phyloP scores from a whole-genome alignment of 2,797 vertebrate species.

The Tokudaia muenninki region DNA sequence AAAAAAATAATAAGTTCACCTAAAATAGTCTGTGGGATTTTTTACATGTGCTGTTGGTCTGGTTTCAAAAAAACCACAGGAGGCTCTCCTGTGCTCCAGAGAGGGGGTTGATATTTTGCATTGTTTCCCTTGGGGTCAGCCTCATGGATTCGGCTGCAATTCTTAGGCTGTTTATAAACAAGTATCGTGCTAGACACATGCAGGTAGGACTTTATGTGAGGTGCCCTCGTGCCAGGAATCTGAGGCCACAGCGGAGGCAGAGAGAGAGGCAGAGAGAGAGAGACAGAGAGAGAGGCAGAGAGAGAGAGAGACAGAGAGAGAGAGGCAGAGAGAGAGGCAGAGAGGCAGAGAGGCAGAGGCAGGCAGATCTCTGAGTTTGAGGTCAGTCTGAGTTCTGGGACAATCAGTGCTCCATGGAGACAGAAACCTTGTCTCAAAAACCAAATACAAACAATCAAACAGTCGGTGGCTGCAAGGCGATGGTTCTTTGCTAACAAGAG shows the following conservation, averaged over 20 bases:
- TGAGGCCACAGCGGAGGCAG: neutral
- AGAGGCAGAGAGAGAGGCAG: too few relatives aligned
- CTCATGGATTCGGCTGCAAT: constrained; percentile 22
- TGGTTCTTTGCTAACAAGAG: neutral
- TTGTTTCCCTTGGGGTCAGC: constrained; percentile 66
- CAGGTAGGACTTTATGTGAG: neutral
- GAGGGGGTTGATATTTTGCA: constrained; percentile 57
- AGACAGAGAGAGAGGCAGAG: too few relatives aligned
- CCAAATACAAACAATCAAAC: neutral
- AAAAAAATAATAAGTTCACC: constrained; percentile 71
- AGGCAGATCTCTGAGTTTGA: neutral
- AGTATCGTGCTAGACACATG: neutral
- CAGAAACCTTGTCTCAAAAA: neutral
- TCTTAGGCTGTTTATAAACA: constrained; percentile 67
- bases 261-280: too few relatives aligned
- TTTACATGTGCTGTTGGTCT: constrained; percentile 70
- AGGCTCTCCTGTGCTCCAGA: constrained; percentile 64
- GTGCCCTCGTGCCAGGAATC: rapidly evolving
- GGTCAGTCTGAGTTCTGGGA: neutral
- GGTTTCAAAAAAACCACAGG: constrained; percentile 78
- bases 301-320: too few relatives aligned
- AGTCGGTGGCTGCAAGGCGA: neutral
- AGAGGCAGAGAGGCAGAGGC: neutral
- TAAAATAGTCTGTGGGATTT: constrained; percentile 81
- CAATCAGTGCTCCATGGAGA: neutral